Percentiles rank a stretch among this genome's conserved stretches.
Conservation (phyloP, 2,888 invertebrate species). For the Andrena hattorfiana region DNA sequence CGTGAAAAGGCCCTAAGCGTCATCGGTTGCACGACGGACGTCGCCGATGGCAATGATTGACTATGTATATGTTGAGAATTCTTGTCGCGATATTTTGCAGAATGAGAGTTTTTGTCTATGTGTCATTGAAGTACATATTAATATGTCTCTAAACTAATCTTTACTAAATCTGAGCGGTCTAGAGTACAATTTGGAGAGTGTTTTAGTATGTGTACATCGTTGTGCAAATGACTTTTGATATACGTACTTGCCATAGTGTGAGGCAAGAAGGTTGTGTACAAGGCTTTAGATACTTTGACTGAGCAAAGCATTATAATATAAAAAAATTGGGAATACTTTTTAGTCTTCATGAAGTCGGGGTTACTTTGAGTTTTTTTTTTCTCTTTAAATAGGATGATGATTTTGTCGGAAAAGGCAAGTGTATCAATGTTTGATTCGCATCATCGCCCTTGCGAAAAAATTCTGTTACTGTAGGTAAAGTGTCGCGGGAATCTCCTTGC, state of each 20-base stretch:
- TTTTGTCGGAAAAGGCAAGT: no score
- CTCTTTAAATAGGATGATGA: no score
- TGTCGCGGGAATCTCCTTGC: no score
- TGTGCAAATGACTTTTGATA: no score
- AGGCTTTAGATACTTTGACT: no score
- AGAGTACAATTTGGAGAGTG: slow-evolving; percentile 27
- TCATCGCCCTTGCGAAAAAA: no score
- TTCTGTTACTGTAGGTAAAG: no score
- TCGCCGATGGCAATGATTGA: neutral
- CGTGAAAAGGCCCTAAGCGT: slow-evolving; percentile 23
- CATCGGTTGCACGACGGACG: slow-evolving; percentile 4
- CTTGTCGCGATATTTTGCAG: slow-evolving; percentile 17
- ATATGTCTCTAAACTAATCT: slow-evolving; percentile 20
- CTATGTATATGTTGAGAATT: neutral
- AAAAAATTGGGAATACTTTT: no score
- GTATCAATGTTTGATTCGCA: no score
- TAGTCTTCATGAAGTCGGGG: no score
- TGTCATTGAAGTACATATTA: neutral
- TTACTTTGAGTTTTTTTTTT: no score
- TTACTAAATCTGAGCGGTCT: slow-evolving; percentile 1
- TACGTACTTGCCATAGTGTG: neutral
- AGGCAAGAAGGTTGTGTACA: neutral
- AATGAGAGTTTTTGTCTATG: slow-evolving; percentile 12
- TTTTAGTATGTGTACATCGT: slow-evolving; percentile 10
- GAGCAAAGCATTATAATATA: no score